Evolutionary conservation across 92 coral and sea anemone genomes (phyloP), one percentile per base, ranked within the genome.

Genomic region (Palythoa grandiflora): DNA sequence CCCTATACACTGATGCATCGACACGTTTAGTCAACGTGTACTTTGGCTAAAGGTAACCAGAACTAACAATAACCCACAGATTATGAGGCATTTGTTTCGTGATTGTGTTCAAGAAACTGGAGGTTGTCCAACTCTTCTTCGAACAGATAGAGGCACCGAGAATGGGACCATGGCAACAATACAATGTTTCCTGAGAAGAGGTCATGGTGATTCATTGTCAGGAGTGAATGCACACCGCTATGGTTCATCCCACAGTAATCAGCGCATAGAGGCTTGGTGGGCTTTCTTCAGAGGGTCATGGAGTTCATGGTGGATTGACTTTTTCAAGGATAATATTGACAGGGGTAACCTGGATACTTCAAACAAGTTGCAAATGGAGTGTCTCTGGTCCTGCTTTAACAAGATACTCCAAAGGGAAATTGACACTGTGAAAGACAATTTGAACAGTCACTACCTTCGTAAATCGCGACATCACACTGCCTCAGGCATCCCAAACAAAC

Each of bases 401-500:
- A 61, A 79, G 52, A 71, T 90, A 39, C 87, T 90, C 70, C 87
- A 90, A 52, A 90, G 57, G 63, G 92, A 86, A 79, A 47, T 90
- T 39, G 80, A 89, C 79, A 75, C 75, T 68, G 86, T 90, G 71
- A 90, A 77, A 79, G 90, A 90, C 47, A 75, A 86, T 68, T 90
- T 87, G 89, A 90, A 90, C 54, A 85, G 60, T 85, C 92, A 90
- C 75, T 86, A 78, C 85, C 38, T 87, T 37, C 85, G 85, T 55
- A 48, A 86, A 28, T 90, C 92, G 15, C 83, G 89, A 78, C 80
- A 50, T 71, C 92, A 79, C 77, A 86, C 92, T 19, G 76, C 73
- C 71, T 54, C 89, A 20, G 89, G 89, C 68, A 89, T 78, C 47
- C 80, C 81, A 50, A 78, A 89, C 85, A 73, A 89, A 55, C 91